phyloP scores from a whole-genome alignment of 2,797 vertebrate genomes.

The Perdix hodgsoniae region DNA sequence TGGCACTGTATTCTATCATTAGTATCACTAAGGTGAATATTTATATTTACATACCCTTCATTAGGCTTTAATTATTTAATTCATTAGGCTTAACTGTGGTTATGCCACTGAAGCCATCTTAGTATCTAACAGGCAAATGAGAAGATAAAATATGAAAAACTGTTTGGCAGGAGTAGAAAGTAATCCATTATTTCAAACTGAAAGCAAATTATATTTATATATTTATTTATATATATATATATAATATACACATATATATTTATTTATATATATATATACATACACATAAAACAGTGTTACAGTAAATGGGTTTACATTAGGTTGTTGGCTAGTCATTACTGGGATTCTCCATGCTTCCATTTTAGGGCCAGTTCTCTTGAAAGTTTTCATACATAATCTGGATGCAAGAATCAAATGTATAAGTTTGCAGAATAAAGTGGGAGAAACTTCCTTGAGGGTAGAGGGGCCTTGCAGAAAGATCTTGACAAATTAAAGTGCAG shows the following conservation, averaged over 20 bases:
- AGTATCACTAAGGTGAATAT: constrained; percentile 40
- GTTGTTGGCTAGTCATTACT: not conserved
- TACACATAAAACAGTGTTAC: too few species aligned
- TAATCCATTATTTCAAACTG: not conserved
- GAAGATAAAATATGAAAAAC: constrained; percentile 3
- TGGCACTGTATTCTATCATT: constrained; percentile 30
- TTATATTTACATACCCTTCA: constrained; percentile 12
- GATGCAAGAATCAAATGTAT: not conserved
- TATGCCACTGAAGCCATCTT: not conserved
- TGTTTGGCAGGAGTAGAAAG: constrained; percentile 1
- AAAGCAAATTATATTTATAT: not conserved
- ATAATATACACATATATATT: too few species aligned
- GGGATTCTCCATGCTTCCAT: not conserved
- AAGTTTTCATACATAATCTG: not conserved
- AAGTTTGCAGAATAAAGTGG: not conserved
- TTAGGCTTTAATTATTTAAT: too few species aligned
- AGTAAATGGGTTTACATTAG: not conserved
- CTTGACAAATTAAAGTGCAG: not conserved
- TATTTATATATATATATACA: too few species aligned
- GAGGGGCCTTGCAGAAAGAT: not conserved
- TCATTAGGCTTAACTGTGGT: too few species aligned
- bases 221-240: too few species aligned
- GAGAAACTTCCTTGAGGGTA: not conserved
- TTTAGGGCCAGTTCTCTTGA: not conserved
- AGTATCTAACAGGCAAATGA: not conserved